Evolutionary conservation across 2,113 vertebrate genomes (phyloP), one percentile per base, ranked within the genome.

Genomic region (Periophthalmus modestus): DNA sequence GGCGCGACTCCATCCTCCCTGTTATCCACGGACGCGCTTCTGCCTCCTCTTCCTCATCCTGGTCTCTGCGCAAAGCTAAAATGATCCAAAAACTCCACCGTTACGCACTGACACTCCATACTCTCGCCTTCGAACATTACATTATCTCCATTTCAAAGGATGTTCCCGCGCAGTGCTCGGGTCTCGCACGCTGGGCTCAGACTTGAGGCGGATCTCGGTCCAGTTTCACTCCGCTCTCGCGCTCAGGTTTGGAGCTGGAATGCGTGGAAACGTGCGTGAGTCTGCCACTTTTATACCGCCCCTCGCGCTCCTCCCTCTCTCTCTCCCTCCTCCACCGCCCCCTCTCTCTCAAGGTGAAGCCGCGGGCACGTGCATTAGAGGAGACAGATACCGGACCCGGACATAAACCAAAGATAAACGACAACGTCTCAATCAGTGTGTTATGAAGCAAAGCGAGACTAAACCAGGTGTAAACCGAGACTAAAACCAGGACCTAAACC

Each of bases 21-120:
- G 63, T 61, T 11, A n/a, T 57, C 10, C 6, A 16, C 4, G 52
- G 15, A 65, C 67, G 0, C 77, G 62, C 58, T 59, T 72, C 76
- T 80, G 78, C 80, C 83, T 82, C 71, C 82, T 81, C 68, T 63
- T 88, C 84, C 54, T 88, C 85, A 85, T 85, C 74, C 21, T 74
- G 2, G 0, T 68, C 69, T 57, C 47, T 19, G 23, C 82, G 43
- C 14, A 24, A 1, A 34, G 47, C 36, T 50, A 76, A 15, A 59
- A 21, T 34, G 0, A 48, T 71, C 74, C 71, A 2, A 7, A 21
- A 24, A 58, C 12, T 0, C 16, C 10, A 3, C 36, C 16, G 16
- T 65, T 4, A 19, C 62, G 34, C 62, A 11, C 33, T 1, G 16
- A 3, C 62, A 18, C 34, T n/a, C n/a, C 62, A 65, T 65, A 19